Evolutionary conservation across 2,888 invertebrate species (phyloP).

Genomic region (Pardosa pseudoannulata): DNA sequence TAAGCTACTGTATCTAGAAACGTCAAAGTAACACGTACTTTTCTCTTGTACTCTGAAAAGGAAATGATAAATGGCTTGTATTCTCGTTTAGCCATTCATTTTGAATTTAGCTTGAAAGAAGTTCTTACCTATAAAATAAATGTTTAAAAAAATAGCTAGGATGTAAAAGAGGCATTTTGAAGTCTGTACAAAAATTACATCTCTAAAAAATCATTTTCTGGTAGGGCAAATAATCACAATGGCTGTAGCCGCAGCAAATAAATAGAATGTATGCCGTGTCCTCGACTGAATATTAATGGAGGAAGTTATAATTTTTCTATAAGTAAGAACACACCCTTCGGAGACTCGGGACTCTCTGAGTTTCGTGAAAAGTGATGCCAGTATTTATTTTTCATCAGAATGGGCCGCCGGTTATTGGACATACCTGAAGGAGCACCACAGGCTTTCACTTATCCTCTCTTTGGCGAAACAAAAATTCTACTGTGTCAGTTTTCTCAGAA

Average conservation of each 20-base stretch:
- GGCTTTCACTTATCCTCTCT: neutral
- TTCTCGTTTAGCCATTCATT: neutral
- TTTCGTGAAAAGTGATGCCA: slow-evolving; percentile 13
- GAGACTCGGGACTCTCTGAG: neutral
- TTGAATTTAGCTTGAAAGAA: slow-evolving; percentile 1
- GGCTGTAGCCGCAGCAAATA: neutral
- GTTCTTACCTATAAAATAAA: neutral
- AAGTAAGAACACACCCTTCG: slow-evolving; percentile 4
- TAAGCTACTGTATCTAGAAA: too few relatives aligned
- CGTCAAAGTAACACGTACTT: too few relatives aligned
- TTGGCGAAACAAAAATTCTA: too few relatives aligned
- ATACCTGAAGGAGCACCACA: neutral
- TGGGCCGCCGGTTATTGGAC: neutral
- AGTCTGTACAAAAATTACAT: too few relatives aligned
- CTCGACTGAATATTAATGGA: slow-evolving; percentile 17
- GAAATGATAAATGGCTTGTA: neutral
- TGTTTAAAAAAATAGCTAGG: neutral
- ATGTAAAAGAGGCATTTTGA: neutral
- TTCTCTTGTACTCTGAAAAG: too few relatives aligned
- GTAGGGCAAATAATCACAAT: neutral
- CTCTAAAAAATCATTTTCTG: neutral
- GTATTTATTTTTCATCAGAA: slow-evolving; percentile 19
- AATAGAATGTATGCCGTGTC: neutral
- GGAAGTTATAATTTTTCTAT: slow-evolving; percentile 25
- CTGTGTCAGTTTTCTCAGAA: too few relatives aligned